Conservation (phyloP, 2,888 invertebrate genomes). For the Heliconius ethilla region DNA sequence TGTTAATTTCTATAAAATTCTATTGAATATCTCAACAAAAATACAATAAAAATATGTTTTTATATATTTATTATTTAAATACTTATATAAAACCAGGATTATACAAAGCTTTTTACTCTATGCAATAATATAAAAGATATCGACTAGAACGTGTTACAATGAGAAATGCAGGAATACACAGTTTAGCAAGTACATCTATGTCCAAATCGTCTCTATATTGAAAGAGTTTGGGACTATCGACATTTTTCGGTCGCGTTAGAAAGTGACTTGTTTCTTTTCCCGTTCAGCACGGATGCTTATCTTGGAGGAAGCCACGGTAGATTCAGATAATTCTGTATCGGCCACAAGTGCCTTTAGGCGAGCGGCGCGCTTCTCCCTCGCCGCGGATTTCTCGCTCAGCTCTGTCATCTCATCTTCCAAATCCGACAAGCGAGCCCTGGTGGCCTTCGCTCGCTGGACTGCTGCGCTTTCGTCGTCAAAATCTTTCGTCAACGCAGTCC, state of each 20-base stretch:
- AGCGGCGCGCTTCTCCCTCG: slow-evolving; percentile 87
- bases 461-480: slow-evolving; percentile 82
- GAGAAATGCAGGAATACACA: slow-evolving; percentile 70
- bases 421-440: slow-evolving; percentile 86
- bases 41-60: background rate
- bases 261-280: slow-evolving; percentile 79
- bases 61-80: slow-evolving; percentile 32
- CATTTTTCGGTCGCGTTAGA: slow-evolving; percentile 58
- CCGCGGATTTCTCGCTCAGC: slow-evolving; percentile 85
- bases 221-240: slow-evolving; percentile 23
- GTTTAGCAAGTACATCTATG: slow-evolving; percentile 66
- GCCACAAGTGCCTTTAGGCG: slow-evolving; percentile 86
- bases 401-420: slow-evolving; percentile 89
- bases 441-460: slow-evolving; percentile 83
- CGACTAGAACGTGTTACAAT: slow-evolving; percentile 63
- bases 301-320: slow-evolving; percentile 64
- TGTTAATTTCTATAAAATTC: background rate
- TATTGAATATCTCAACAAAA: background rate
- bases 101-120: slow-evolving; percentile 71
- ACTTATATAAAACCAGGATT: slow-evolving; percentile 67
- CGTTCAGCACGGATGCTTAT: slow-evolving; percentile 70
- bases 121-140: slow-evolving; percentile 72
- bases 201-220: slow-evolving; percentile 48
- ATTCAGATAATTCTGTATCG: slow-evolving; percentile 76
- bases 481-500: slow-evolving; percentile 81